Conservation (phyloP, 1,140 invertebrate genomes). For the Bradysia coprophila region DNA sequence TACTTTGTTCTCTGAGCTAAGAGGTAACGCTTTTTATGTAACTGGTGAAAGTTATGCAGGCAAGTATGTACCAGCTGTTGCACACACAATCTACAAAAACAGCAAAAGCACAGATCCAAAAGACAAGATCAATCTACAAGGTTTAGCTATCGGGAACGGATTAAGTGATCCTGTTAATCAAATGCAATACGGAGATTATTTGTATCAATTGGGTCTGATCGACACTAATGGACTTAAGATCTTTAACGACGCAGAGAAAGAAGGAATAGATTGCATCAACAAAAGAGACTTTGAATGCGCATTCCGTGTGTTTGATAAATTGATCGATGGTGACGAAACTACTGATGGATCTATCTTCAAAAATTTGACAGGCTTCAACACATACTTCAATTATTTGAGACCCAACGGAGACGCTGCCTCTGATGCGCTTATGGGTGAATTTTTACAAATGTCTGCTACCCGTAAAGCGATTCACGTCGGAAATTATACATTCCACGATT, state of each 20-base stretch:
- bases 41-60: constrained; percentile 80
- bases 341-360: constrained; percentile 43
- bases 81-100: constrained; percentile 48
- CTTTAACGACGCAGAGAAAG: constrained; percentile 38
- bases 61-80: constrained; percentile 64
- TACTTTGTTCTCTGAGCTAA: constrained; percentile 45
- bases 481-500: constrained; percentile 42
- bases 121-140: constrained; percentile 43
- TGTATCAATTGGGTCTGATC: constrained; percentile 63
- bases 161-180: constrained; percentile 65
- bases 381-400: constrained; percentile 64
- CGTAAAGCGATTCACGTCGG: constrained; percentile 68
- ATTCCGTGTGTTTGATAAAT: constrained; percentile 45
- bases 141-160: constrained; percentile 72
- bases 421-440: constrained; percentile 23
- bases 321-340: constrained; percentile 51
- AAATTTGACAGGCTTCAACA: constrained; percentile 58
- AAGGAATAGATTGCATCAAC: constrained; percentile 36
- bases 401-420: constrained; percentile 26
- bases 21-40: constrained; percentile 49
- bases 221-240: constrained; percentile 39
- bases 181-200: constrained; percentile 57
- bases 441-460: constrained; percentile 35
- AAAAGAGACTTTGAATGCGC: constrained; percentile 40
- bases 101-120: constrained; percentile 30